Percentiles rank a stretch among this genome's conserved stretches.
Evolutionary conservation across 2,888 invertebrate genomes (phyloP).

Genomic region (Exephanes ischioxanthus): DNA sequence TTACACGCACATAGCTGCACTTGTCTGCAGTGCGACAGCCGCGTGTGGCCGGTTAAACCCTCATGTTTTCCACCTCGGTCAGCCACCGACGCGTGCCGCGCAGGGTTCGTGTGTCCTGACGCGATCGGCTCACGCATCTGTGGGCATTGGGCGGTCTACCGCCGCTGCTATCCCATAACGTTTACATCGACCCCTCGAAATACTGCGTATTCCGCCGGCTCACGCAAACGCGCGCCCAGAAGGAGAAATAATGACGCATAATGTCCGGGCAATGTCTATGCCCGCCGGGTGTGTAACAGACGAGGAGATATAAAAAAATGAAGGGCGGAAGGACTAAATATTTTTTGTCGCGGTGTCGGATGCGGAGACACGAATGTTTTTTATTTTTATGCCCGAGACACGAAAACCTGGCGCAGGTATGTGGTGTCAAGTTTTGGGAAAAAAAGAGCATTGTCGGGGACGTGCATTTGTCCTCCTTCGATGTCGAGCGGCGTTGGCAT

Average conservation of each 20-base stretch:
- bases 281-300: background rate
- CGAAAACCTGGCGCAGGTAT: background rate
- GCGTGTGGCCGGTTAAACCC: conserved; percentile 12
- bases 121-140: conserved; percentile 49
- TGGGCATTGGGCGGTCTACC: conserved; percentile 48
- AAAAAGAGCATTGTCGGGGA: background rate
- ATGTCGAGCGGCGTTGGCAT: conserved; percentile 21
- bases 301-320: background rate
- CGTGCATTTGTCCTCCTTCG: conserved; percentile 36
- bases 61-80: conserved; percentile 60
- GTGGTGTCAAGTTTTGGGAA: background rate
- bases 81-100: conserved; percentile 75
- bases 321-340: background rate
- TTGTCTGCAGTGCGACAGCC: conserved; percentile 10
- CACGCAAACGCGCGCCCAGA: conserved; percentile 16
- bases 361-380: background rate
- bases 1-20: conserved; percentile 13
- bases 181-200: conserved; percentile 21
- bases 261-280: background rate
- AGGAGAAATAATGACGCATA: conserved; percentile 36
- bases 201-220: background rate
- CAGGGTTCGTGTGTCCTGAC: conserved; percentile 60
- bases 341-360: background rate
- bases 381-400: background rate
- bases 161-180: conserved; percentile 6